A percentile compares a stretch with the other conserved stretches of the same genome.
Evolutionary conservation across 1,140 invertebrate species (phyloP).

Genomic region (Drosophila rufa): DNA sequence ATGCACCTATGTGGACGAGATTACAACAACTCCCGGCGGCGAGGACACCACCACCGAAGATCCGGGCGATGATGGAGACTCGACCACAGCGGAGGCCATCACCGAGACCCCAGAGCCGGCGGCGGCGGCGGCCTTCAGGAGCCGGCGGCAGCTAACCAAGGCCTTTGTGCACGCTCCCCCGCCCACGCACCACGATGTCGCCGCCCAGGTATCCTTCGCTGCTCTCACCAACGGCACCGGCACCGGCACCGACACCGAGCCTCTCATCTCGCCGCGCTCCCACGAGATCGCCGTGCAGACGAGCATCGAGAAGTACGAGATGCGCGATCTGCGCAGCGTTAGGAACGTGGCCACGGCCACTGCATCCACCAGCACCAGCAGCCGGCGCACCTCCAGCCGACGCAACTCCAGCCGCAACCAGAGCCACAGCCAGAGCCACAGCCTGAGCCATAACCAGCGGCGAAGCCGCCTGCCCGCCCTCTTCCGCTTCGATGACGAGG

Average conservation of each 20-base stretch:
- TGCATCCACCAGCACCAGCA: constrained; percentile 58
- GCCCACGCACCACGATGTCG: constrained; percentile 61
- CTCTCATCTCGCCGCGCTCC: constrained; percentile 49
- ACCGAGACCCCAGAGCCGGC: constrained; percentile 46
- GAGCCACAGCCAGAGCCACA: constrained; percentile 46
- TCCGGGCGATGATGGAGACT: constrained; percentile 32
- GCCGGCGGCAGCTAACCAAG: constrained; percentile 40
- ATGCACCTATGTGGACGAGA: constrained; percentile 68
- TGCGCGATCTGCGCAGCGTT: constrained; percentile 63
- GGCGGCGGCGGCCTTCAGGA: constrained; percentile 13
- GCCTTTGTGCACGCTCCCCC: constrained; percentile 60
- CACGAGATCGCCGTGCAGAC: constrained; percentile 83
- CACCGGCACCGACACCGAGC: constrained; percentile 58
- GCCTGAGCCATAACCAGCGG: constrained; percentile 29
- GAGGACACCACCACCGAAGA: constrained; percentile 38
- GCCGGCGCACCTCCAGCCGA: constrained; percentile 61
- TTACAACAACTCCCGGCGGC: constrained; percentile 22
- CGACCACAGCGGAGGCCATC: constrained; percentile 41
- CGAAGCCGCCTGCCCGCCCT: constrained; percentile 60
- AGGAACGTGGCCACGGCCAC: constrained; percentile 69
- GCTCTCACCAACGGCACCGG: constrained; percentile 62
- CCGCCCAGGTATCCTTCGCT: constrained; percentile 56
- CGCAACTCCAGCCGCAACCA: constrained; percentile 49
- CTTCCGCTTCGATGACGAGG: constrained; percentile 78
- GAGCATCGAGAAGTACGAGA: constrained; percentile 75